phyloP scores from a whole-genome alignment of 2,888 invertebrate genomes.

The Chymomyza fuscimana region DNA sequence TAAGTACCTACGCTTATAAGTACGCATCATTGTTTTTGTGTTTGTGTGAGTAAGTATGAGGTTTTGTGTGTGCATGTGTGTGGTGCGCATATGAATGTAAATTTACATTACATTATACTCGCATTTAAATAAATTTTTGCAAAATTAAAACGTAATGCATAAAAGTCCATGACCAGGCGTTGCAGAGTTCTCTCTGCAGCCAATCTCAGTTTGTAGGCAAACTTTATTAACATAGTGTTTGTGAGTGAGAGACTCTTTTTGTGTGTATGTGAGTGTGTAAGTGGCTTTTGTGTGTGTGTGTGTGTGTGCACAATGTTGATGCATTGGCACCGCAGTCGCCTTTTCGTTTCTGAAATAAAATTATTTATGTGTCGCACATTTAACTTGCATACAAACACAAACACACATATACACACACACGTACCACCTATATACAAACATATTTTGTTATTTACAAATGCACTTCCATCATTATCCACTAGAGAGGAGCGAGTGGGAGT shows the following conservation, averaged over 20 bases:
- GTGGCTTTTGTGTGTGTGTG: background rate
- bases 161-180: constrained; percentile 29
- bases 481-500: constrained; percentile 15
- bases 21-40: background rate
- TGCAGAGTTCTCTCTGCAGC: background rate
- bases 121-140: constrained; percentile 71
- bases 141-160: constrained; percentile 70
- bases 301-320: constrained; percentile 55
- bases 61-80: background rate
- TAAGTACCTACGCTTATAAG: background rate
- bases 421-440: background rate
- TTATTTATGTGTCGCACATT: constrained; percentile 72
- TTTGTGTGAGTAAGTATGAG: background rate
- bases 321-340: constrained; percentile 39
- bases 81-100: constrained; percentile 46
- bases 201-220: constrained; percentile 6
- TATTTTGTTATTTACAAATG: constrained; percentile 72
- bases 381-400: constrained; percentile 52
- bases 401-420: background rate
- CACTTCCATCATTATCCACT: constrained; percentile 70
- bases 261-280: background rate
- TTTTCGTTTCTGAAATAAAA: constrained; percentile 45
- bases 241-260: constrained; percentile 11
- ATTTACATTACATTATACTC: constrained; percentile 70
- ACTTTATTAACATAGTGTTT: constrained; percentile 1